These are phyloP conservation scores for Trypoxylus dichotomus DNA, from an alignment of 1,140 invertebrate genomes.

Conservation along the genomic window DNA sequence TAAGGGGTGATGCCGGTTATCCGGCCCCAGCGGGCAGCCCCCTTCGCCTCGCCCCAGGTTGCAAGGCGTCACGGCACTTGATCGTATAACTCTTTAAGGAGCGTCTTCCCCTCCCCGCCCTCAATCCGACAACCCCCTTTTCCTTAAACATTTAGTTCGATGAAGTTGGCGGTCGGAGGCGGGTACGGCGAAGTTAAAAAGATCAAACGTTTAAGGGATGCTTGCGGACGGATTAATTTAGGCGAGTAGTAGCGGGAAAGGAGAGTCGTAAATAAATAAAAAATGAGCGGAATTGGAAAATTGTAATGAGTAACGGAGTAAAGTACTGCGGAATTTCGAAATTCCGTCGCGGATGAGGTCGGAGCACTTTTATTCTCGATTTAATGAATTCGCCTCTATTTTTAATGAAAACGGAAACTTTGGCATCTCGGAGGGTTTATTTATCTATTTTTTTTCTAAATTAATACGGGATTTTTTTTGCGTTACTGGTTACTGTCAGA, in stretches of 20 bases:
- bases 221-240: slow-evolving; percentile 25
- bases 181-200: background rate
- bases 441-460: too few relatives aligned
- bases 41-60: background rate
- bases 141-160: slow-evolving; percentile 21
- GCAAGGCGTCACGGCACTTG: background rate
- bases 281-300: slow-evolving; percentile 17
- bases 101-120: too few relatives aligned
- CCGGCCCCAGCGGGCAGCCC: background rate
- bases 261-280: slow-evolving; percentile 18
- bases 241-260: background rate
- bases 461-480: too few relatives aligned
- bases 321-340: background rate
- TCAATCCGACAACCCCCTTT: background rate
- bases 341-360: background rate
- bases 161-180: background rate
- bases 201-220: slow-evolving; percentile 25
- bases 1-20: slow-evolving; percentile 28
- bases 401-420: background rate
- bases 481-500: too few relatives aligned
- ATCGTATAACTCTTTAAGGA: slow-evolving; percentile 13
- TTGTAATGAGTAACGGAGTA: slow-evolving; percentile 8
- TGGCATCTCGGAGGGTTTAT: too few relatives aligned
- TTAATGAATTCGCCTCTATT: background rate
- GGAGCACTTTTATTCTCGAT: background rate